Conservation (phyloP, 2,113 vertebrate genomes). For the Gracilinanus agilis region DNA sequence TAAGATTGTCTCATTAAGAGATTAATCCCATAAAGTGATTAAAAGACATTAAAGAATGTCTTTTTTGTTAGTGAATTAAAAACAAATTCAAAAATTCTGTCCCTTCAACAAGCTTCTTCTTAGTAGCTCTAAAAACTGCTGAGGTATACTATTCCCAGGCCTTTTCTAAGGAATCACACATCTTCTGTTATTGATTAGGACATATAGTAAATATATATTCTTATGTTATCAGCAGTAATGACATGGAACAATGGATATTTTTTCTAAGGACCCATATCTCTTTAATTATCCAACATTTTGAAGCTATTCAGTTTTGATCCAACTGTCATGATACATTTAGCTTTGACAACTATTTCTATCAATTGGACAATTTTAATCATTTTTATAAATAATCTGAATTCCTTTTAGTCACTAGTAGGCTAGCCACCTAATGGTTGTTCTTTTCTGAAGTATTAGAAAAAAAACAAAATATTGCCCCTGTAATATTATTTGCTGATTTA, state of each 20-base stretch:
- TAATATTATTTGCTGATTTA: background rate
- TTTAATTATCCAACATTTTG: background rate
- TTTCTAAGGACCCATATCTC: background rate
- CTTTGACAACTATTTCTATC: background rate
- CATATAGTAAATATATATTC: conserved; percentile 1
- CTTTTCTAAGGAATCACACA: conserved; percentile 10
- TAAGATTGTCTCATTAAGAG: background rate
- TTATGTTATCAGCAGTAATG: background rate
- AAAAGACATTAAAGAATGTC: no score
- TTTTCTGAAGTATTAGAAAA: background rate
- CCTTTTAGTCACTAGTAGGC: background rate
- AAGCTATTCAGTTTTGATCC: background rate
- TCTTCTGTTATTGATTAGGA: background rate
- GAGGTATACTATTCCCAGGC: background rate
- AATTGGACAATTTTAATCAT: no score
- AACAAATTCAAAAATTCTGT: background rate
- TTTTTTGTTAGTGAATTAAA: background rate
- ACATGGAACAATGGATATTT: background rate
- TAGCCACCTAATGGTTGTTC: background rate
- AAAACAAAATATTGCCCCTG: background rate
- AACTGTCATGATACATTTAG: background rate
- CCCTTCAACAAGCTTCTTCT: background rate
- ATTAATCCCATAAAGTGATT: no score
- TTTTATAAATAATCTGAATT: background rate
- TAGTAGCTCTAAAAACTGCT: background rate